Conservation (phyloP, 2,888 invertebrate genomes). For the Cinara cedri region DNA sequence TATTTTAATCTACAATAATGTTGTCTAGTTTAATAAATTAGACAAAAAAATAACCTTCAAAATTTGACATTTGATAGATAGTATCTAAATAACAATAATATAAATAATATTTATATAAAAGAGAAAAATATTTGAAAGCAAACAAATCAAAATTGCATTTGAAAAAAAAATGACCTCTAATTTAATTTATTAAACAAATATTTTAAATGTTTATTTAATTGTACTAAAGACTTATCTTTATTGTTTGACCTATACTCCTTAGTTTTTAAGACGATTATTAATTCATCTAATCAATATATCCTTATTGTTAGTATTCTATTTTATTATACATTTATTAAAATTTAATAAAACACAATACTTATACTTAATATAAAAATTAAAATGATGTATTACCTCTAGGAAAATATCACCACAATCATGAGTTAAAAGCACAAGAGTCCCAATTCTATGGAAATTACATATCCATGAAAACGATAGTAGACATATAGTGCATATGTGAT, state of each 20-base stretch:
- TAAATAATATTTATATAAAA: neutral
- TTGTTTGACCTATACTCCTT: slow-evolving; percentile 34
- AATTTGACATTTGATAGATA: slow-evolving; percentile 20
- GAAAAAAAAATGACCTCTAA: slow-evolving; percentile 31
- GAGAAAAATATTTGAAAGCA: slow-evolving; percentile 8
- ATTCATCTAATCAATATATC: neutral
- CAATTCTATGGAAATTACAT: slow-evolving; percentile 89
- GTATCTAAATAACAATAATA: slow-evolving; percentile 16
- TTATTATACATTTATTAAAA: slow-evolving; percentile 18
- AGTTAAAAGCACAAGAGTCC: slow-evolving; percentile 83
- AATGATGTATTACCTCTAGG: slow-evolving; percentile 71
- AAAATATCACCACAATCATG: slow-evolving; percentile 92
- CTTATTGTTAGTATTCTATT: neutral
- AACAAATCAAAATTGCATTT: slow-evolving; percentile 22
- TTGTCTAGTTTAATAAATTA: slow-evolving; percentile 13
- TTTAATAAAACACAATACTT: slow-evolving; percentile 9
- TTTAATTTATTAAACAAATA: slow-evolving; percentile 35
- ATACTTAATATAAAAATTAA: neutral
- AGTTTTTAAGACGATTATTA: slow-evolving; percentile 5
- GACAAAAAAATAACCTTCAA: slow-evolving; percentile 44
- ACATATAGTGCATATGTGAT: slow-evolving; percentile 91
- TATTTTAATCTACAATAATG: slow-evolving; percentile 22
- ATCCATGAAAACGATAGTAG: slow-evolving; percentile 94
- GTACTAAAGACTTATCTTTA: slow-evolving; percentile 29
- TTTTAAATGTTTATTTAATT: slow-evolving; percentile 19